Evolutionary conservation across 2,113 vertebrate genomes (phyloP).

Genomic region (Hassar affinis): DNA sequence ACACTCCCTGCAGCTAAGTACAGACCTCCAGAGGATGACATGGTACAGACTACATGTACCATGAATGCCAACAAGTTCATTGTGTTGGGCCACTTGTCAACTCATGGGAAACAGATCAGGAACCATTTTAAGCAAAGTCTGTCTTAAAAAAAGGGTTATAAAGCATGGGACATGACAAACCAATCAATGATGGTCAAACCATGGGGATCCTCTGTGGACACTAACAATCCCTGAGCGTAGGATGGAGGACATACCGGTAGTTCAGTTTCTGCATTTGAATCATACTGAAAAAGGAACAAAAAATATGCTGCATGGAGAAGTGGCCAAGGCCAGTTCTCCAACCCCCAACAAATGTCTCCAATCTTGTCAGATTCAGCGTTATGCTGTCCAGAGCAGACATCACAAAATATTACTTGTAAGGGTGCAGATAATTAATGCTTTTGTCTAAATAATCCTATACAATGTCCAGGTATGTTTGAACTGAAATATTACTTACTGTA

Average conservation of each 20-base stretch:
- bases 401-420: background rate
- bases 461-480: background rate
- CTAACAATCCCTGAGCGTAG: too few relatives aligned
- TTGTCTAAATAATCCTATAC: background rate
- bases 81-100: background rate
- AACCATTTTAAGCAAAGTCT: too few relatives aligned
- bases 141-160: too few relatives aligned
- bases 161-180: background rate
- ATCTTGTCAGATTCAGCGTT: background rate
- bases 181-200: background rate
- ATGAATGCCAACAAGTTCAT: background rate
- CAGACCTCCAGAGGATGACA: too few relatives aligned
- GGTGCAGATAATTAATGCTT: background rate
- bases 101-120: too few relatives aligned
- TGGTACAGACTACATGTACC: background rate
- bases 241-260: too few relatives aligned
- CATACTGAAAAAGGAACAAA: background rate
- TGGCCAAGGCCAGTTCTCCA: background rate
- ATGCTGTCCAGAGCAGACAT: background rate
- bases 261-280: background rate
- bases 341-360: background rate
- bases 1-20: too few relatives aligned
- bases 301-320: background rate
- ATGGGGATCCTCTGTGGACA: background rate
- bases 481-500: background rate